phyloP scores from a whole-genome alignment of 2,113 vertebrate genomes.

The Tylochromis polylepis region DNA sequence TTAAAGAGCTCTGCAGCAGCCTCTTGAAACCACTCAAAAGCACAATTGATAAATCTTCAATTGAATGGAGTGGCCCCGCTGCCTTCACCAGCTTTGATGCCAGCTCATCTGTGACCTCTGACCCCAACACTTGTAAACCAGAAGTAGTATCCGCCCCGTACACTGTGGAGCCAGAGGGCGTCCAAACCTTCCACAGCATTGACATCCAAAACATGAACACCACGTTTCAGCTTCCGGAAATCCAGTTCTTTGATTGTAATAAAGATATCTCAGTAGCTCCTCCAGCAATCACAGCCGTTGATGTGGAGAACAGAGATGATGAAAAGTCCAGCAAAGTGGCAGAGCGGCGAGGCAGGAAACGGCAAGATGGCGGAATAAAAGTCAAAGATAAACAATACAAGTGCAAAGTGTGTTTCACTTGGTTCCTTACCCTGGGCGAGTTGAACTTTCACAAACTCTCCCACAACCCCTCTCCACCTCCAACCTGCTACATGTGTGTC shows the following conservation, averaged over 20 bases:
- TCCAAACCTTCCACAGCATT: constrained; percentile 66
- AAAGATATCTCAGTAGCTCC: constrained; percentile 64
- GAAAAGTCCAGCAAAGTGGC: constrained; percentile 61
- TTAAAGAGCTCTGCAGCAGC: constrained; percentile 39
- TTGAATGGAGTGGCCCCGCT: constrained; percentile 68
- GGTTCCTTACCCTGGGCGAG: constrained; percentile 88
- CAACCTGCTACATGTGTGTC: constrained; percentile 98
- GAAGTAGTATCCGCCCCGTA: constrained; percentile 50
- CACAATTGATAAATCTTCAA: constrained; percentile 48
- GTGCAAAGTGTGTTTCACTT: constrained; percentile 94
- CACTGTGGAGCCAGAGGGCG: constrained; percentile 39
- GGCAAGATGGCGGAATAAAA: constrained; percentile 69
- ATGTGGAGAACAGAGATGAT: constrained; percentile 21
- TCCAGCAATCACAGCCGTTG: neutral
- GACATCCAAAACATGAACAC: constrained; percentile 78
- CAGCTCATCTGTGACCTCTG: constrained; percentile 39
- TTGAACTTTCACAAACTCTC: constrained; percentile 93
- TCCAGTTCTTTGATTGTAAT: constrained; percentile 73
- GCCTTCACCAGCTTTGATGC: constrained; percentile 51
- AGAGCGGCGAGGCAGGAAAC: constrained; percentile 69
- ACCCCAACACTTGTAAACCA: constrained; percentile 56
- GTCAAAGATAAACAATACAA: constrained; percentile 88
- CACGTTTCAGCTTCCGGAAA: constrained; percentile 78
- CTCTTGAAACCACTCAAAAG: constrained; percentile 64
- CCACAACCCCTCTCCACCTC: constrained; percentile 91